phyloP scores from a whole-genome alignment of 1,140 invertebrate species.

The Drosophila takahashii region DNA sequence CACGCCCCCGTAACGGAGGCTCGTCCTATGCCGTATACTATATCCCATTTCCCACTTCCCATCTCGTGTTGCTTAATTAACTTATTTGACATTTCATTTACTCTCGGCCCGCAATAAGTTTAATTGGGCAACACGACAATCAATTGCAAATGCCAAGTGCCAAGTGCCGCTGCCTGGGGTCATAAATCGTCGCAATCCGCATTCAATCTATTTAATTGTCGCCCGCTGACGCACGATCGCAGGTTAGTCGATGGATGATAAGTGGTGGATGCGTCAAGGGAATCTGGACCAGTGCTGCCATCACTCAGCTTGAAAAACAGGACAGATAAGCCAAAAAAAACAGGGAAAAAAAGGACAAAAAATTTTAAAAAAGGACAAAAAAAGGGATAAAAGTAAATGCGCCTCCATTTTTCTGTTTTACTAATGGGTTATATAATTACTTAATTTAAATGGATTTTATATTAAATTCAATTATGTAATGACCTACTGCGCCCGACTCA shows the following conservation, averaged over 20 bases:
- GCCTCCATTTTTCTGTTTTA: no score
- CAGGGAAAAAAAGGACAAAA: no score
- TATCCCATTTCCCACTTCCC: not conserved
- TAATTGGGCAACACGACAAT: slow-evolving; percentile 53
- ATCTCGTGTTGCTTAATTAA: slow-evolving; percentile 61
- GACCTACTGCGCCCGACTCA: no score
- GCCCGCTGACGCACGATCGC: slow-evolving; percentile 41
- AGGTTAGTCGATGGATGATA: slow-evolving; percentile 5
- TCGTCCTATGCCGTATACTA: slow-evolving; percentile 27
- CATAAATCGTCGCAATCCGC: slow-evolving; percentile 36
- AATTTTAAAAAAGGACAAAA: no score
- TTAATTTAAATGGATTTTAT: no score
- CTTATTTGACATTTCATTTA: slow-evolving; percentile 68
- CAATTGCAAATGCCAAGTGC: slow-evolving; percentile 39
- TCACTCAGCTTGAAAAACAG: no score
- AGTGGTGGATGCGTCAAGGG: slow-evolving; percentile 15
- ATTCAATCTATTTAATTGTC: slow-evolving; percentile 52
- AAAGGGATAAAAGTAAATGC: no score
- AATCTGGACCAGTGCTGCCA: slow-evolving; percentile 6
- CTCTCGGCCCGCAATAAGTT: slow-evolving; percentile 38
- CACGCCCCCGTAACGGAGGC: slow-evolving; percentile 35
- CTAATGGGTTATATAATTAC: no score
- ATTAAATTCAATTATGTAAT: no score
- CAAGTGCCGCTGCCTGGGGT: slow-evolving; percentile 12
- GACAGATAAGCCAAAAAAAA: no score